Conservation (phyloP, 1,140 invertebrate genomes). For the Brachionus rubens region DNA sequence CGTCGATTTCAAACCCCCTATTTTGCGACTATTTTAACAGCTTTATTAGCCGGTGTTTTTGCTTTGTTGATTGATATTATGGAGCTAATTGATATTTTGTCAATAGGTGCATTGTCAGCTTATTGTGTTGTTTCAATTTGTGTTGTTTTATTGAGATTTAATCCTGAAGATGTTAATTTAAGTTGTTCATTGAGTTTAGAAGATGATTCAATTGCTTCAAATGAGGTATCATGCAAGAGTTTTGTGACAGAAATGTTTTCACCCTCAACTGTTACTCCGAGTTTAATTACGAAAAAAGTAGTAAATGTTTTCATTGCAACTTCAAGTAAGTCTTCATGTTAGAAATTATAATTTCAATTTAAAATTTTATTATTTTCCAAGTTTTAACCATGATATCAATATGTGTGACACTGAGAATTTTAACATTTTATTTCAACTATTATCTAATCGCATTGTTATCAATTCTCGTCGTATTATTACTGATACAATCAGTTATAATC, state of each 20-base stretch:
- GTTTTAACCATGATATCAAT: slow-evolving; percentile 15
- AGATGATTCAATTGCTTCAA: neutral
- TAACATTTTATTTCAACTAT: neutral
- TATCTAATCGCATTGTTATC: neutral
- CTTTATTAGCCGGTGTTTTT: slow-evolving; percentile 70
- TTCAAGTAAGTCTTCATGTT: neutral
- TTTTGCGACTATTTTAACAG: slow-evolving; percentile 73
- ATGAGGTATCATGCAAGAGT: neutral
- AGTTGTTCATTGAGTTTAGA: neutral
- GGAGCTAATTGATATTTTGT: slow-evolving; percentile 88
- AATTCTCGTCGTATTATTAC: slow-evolving; percentile 48
- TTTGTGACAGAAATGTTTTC: neutral
- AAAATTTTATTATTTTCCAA: neutral
- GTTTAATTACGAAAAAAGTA: neutral
- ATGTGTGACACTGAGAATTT: slow-evolving; percentile 17
- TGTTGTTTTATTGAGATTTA: slow-evolving; percentile 78
- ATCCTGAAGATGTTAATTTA: slow-evolving; percentile 61
- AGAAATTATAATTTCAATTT: neutral
- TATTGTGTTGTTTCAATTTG: slow-evolving; percentile 85
- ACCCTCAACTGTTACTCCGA: neutral
- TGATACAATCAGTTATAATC: slow-evolving; percentile 50
- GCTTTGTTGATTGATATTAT: slow-evolving; percentile 82
- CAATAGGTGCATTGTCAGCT: slow-evolving; percentile 81
- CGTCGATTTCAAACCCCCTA: slow-evolving; percentile 75
- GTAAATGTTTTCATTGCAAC: neutral